phyloP scores from a whole-genome alignment of 2,888 invertebrate genomes.

The Patella ulyssiponensis region DNA sequence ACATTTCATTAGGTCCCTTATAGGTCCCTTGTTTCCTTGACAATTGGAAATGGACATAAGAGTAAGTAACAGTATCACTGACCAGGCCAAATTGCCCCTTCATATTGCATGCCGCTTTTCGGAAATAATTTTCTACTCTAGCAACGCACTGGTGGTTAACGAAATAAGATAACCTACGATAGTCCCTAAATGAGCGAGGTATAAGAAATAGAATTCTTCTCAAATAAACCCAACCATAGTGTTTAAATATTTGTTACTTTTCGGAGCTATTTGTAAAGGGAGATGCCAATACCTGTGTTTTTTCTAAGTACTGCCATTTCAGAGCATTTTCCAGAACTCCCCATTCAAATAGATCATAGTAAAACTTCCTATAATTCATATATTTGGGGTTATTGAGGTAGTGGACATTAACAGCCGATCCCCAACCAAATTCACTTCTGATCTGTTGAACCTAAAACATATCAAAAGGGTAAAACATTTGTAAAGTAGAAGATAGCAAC shows the following conservation, averaged over 20 bases:
- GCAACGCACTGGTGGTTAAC: too few species aligned
- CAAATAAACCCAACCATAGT: not conserved
- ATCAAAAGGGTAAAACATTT: too few species aligned
- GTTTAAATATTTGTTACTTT: not conserved
- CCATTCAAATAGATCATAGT: conserved; percentile 55
- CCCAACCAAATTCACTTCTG: conserved; percentile 46
- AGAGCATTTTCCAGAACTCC: conserved; percentile 49
- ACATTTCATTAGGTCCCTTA: too few species aligned
- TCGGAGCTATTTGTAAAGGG: not conserved
- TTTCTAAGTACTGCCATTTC: conserved; percentile 53
- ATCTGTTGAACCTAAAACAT: conserved; percentile 37
- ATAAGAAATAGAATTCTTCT: not conserved
- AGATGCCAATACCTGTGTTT: conserved; percentile 26
- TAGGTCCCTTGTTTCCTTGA: too few species aligned
- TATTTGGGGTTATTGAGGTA: conserved; percentile 38
- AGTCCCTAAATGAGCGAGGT: too few species aligned
- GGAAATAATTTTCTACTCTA: too few species aligned
- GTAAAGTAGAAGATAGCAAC: too few species aligned
- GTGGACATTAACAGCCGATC: conserved; percentile 42
- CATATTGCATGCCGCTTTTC: too few species aligned
- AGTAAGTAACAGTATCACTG: too few species aligned
- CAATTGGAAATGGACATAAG: too few species aligned
- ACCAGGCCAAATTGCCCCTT: too few species aligned
- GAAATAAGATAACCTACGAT: too few species aligned
- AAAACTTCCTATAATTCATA: conserved; percentile 40